phyloP scores from a whole-genome alignment of 2,113 vertebrate genomes.

The Atlantisia rogersi region DNA sequence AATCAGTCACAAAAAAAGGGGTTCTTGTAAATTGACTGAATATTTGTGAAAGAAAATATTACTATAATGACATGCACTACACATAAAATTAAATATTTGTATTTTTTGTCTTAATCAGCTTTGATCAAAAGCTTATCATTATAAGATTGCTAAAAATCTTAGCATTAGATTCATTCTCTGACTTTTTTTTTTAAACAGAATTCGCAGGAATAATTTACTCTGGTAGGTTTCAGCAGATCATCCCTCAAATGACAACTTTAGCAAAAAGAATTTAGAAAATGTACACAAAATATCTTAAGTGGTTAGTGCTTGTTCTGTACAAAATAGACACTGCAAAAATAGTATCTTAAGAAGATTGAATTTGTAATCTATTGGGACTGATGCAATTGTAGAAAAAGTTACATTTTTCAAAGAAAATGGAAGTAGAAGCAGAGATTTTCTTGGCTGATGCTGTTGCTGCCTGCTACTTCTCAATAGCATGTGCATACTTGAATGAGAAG shows the following conservation, averaged over 20 bases:
- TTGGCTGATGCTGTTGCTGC: background rate
- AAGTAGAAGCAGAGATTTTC: background rate
- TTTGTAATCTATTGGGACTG: background rate
- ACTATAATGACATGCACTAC: background rate
- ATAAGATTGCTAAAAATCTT: background rate
- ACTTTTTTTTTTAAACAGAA: background rate
- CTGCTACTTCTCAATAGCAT: background rate
- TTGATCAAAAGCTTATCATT: background rate
- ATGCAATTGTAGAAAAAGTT: background rate
- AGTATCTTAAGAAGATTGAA: background rate
- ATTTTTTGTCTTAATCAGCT: background rate
- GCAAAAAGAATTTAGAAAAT: background rate
- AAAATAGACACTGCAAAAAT: background rate
- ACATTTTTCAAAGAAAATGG: background rate
- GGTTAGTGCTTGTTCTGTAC: background rate
- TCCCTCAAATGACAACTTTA: slow-evolving; percentile 19
- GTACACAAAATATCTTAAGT: background rate
- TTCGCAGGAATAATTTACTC: slow-evolving; percentile 29
- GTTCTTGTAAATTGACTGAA: background rate
- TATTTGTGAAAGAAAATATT: background rate
- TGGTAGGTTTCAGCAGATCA: slow-evolving; percentile 44
- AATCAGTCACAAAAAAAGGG: background rate
- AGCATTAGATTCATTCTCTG: background rate
- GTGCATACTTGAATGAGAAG: background rate
- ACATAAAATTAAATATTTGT: background rate